These are phyloP conservation scores for Staurois parvus DNA, from an alignment of 2,797 vertebrate genomes.

Conservation along the genomic window DNA sequence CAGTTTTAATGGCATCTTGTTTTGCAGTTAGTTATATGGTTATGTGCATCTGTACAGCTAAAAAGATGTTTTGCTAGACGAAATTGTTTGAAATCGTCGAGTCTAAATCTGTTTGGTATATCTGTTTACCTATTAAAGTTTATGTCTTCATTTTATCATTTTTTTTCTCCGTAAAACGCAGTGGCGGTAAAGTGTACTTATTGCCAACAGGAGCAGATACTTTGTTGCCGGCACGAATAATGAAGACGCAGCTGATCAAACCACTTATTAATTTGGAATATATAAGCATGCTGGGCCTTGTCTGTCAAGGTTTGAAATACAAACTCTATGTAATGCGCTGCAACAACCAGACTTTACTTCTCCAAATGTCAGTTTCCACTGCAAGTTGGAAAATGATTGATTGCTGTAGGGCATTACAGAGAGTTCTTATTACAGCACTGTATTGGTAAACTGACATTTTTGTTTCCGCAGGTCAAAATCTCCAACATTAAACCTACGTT, in stretches of 20 bases:
- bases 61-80: neutral
- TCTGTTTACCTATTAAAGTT: constrained; percentile 4
- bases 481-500: neutral
- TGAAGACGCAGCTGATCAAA: neutral
- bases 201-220: neutral
- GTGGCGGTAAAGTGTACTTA: neutral
- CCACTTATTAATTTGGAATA: neutral
- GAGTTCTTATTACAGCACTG: neutral
- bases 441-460: neutral
- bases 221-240: neutral
- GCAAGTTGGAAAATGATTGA: neutral
- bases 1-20: constrained; percentile 4
- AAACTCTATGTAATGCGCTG: neutral
- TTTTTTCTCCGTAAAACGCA: neutral
- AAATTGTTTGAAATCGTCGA: neutral
- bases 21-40: constrained; percentile 5
- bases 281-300: neutral
- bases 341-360: neutral
- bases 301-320: neutral
- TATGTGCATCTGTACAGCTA: neutral
- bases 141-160: neutral
- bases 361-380: neutral
- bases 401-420: neutral
- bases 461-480: neutral
- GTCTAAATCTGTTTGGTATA: neutral